phyloP scores from a whole-genome alignment of 2,797 vertebrate species.

The Selene dorsalis region DNA sequence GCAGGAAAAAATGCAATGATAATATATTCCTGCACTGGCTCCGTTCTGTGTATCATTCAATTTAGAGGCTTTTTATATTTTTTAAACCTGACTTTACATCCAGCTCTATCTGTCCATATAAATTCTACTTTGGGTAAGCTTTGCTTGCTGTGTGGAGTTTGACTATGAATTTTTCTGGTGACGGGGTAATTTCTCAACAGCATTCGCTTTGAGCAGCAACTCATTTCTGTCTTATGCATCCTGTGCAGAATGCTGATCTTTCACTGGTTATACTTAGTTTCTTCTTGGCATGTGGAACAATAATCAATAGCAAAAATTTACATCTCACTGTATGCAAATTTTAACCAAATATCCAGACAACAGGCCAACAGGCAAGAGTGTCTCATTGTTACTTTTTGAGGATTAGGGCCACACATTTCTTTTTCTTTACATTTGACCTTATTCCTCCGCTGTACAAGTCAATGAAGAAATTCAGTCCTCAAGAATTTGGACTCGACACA shows the following conservation, averaged over 20 bases:
- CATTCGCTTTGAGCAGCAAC: neutral
- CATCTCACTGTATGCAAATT: neutral
- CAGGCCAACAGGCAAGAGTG: too few relatives aligned
- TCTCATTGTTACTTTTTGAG: too few relatives aligned
- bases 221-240: too few relatives aligned
- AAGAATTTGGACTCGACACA: too few relatives aligned
- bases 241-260: too few relatives aligned
- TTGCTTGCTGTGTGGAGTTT: neutral
- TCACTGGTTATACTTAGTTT: too few relatives aligned
- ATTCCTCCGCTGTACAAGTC: too few relatives aligned
- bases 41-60: constrained; percentile 6
- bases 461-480: too few relatives aligned
- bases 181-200: neutral
- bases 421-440: too few relatives aligned
- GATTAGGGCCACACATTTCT: too few relatives aligned
- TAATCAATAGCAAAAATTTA: too few relatives aligned
- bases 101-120: neutral
- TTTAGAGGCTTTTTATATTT: constrained; percentile 1
- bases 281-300: too few relatives aligned
- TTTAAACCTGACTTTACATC: constrained; percentile 9
- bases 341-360: neutral
- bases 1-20: neutral
- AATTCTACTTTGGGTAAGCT: neutral
- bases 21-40: constrained; percentile 1
- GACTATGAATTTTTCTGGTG: neutral